phyloP scores from a whole-genome alignment of 2,888 invertebrate species.

The Sclerodermus sp. region DNA sequence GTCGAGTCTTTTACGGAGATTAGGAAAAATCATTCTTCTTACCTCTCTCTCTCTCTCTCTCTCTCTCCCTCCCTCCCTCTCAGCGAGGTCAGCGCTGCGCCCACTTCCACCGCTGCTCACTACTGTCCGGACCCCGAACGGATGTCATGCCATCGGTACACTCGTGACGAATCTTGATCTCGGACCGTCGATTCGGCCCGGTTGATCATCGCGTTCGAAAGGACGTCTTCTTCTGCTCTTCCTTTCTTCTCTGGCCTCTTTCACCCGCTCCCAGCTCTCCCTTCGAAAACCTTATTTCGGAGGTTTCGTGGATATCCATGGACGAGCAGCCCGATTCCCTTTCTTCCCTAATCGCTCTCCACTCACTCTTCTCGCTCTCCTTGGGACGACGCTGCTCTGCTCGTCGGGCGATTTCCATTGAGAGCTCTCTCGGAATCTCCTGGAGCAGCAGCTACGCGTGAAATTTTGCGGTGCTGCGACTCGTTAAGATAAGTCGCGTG shows the following conservation, averaged over 20 bases:
- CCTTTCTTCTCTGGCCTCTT: conserved; percentile 7
- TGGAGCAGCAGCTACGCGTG: too few relatives aligned
- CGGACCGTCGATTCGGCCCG: conserved; percentile 35
- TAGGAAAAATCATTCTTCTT: conserved; percentile 33
- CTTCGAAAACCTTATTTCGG: too few relatives aligned
- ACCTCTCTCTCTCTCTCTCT: neutral
- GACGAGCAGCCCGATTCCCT: neutral
- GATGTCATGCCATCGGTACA: too few relatives aligned
- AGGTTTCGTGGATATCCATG: too few relatives aligned
- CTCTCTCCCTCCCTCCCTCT: neutral
- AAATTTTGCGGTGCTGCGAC: too few relatives aligned
- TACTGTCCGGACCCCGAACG: neutral
- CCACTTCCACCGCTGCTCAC: neutral
- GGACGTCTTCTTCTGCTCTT: neutral
- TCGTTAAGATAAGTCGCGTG: neutral
- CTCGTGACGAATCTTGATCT: conserved; percentile 48
- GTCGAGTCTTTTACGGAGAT: conserved; percentile 24
- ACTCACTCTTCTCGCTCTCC: conserved; percentile 4
- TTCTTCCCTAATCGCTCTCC: neutral
- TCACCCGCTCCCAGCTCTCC: too few relatives aligned
- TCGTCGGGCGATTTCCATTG: too few relatives aligned
- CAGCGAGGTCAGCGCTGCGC: too few relatives aligned
- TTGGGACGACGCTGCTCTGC: neutral
- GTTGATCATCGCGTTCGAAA: conserved; percentile 38
- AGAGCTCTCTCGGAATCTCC: too few relatives aligned